These are phyloP conservation scores for Oceanodroma leucorhoa DNA, from an alignment of 2,797 vertebrate species.

Conservation along the genomic window DNA sequence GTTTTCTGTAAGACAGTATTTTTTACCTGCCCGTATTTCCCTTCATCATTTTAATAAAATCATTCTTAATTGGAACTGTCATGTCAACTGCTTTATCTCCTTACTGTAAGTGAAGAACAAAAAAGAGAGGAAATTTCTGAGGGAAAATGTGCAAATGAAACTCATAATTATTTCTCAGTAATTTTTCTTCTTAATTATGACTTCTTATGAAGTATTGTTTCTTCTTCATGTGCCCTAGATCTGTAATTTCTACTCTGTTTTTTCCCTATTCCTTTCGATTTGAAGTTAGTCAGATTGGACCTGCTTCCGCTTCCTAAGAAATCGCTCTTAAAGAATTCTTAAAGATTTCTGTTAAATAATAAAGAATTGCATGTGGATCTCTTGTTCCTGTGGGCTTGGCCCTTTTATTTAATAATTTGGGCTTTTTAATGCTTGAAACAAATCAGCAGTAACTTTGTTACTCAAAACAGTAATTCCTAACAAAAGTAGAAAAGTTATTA, in stretches of 20 bases:
- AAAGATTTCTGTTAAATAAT: neutral
- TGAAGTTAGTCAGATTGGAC: neutral
- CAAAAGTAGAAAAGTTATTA: neutral
- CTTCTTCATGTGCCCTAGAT: neutral
- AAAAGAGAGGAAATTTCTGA: neutral
- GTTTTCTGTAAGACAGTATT: neutral
- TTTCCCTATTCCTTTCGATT: neutral
- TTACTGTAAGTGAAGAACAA: neutral
- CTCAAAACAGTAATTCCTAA: neutral
- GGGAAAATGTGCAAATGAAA: neutral
- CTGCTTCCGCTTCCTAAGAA: rapidly evolving
- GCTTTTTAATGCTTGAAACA: neutral
- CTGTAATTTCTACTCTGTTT: neutral
- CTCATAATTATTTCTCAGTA: neutral
- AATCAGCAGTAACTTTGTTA: neutral
- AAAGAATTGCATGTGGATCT: neutral
- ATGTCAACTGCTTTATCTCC: neutral
- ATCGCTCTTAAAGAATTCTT: neutral
- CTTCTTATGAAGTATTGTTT: neutral
- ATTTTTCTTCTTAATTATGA: neutral
- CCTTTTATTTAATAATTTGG: neutral
- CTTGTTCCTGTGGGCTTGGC: neutral
- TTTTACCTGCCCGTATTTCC: neutral
- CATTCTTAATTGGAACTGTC: neutral
- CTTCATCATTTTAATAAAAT: neutral